Evolutionary conservation across 2,113 vertebrate species (phyloP).

Genomic region (Turnix velox): DNA sequence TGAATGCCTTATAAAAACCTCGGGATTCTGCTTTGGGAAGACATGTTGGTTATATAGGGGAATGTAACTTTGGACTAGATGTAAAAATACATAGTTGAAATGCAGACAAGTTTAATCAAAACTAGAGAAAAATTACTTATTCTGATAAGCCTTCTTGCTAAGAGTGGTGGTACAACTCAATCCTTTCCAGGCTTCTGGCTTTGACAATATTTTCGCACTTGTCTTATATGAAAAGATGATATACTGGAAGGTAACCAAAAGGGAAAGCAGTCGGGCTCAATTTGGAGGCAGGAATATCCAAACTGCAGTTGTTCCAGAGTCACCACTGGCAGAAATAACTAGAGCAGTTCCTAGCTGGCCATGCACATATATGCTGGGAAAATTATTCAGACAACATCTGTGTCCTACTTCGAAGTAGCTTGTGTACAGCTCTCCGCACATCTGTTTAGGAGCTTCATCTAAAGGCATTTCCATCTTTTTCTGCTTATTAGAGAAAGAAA

Average conservation of each 20-base stretch:
- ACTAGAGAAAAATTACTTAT: not conserved
- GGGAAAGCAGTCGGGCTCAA: no score
- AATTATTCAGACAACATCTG: slow-evolving; percentile 50
- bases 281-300: not conserved
- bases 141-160: not conserved
- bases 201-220: not conserved
- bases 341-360: not conserved
- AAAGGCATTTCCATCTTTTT: slow-evolving; percentile 21
- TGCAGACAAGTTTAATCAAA: not conserved
- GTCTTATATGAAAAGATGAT: not conserved
- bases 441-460: slow-evolving; percentile 36
- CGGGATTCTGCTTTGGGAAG: not conserved
- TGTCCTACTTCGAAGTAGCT: slow-evolving; percentile 44
- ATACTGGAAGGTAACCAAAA: not conserved
- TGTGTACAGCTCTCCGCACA: not conserved
- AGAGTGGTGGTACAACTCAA: not conserved
- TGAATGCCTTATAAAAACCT: not conserved
- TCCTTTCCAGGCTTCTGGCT: not conserved
- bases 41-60: not conserved
- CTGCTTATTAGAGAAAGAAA: slow-evolving; percentile 26
- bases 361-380: not conserved
- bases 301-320: not conserved
- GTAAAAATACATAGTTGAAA: not conserved
- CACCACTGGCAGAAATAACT: not conserved
- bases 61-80: not conserved